Evolutionary conservation across 2,797 vertebrate species (phyloP).

Genomic region (Hoplostethus atlanticus): DNA sequence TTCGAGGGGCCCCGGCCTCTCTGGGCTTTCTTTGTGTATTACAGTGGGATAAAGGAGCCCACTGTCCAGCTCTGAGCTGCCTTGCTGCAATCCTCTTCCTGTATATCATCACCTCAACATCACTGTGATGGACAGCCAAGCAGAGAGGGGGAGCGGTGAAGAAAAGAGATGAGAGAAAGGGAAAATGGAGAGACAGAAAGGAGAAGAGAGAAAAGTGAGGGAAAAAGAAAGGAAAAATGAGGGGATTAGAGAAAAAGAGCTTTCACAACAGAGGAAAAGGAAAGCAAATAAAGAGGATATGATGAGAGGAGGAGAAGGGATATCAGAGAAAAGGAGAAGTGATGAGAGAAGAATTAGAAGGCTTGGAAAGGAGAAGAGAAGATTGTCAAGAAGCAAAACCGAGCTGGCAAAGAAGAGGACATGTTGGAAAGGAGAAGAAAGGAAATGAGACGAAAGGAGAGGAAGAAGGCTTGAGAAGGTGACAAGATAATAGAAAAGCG

Average conservation of each 20-base stretch:
- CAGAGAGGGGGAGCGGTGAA: background rate
- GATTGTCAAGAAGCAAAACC: too few relatives aligned
- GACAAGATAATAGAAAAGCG: background rate
- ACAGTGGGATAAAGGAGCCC: constrained; percentile 70
- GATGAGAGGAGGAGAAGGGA: background rate
- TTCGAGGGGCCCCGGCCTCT: constrained; percentile 43
- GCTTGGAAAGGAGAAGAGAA: too few relatives aligned
- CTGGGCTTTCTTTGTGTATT: constrained; percentile 51
- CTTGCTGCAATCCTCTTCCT: constrained; percentile 45
- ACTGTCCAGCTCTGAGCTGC: constrained; percentile 57
- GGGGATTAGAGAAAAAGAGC: background rate
- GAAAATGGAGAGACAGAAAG: constrained; percentile 2
- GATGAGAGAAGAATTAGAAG: too few relatives aligned
- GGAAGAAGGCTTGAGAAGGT: too few relatives aligned
- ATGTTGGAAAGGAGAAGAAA: too few relatives aligned
- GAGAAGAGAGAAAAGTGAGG: background rate
- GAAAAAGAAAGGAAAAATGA: background rate
- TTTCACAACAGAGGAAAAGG: background rate
- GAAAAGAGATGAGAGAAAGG: background rate
- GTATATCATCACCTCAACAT: constrained; percentile 72
- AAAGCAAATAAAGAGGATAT: background rate
- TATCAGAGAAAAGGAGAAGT: too few relatives aligned
- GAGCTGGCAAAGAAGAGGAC: too few relatives aligned
- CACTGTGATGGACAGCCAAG: constrained; percentile 53
- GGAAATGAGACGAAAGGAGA: too few relatives aligned